Base-by-base conservation (phyloP, 2,113 vertebrate genomes). In the Clarias batrachus region DNA sequence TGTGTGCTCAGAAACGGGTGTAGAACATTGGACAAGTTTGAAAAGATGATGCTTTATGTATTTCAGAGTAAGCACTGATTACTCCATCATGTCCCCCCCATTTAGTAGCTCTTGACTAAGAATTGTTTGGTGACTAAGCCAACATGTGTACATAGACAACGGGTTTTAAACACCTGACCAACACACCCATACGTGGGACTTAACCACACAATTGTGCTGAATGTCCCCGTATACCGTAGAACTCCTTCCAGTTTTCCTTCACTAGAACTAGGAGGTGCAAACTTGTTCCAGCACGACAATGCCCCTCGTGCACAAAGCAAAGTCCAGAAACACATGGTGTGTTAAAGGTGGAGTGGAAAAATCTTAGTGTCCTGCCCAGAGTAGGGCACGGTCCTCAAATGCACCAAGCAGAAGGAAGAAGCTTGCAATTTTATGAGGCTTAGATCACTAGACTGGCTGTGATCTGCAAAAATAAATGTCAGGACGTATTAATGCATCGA, bases 401-500 rank as follows among this genome's bases (percentile, higher is more conserved):
- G 48, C 48, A 48, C 48, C 6, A 48, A 52, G 48, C 63, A 48
- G 57, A 41, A 56, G 56, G 27, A 76, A 74, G 74, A 48, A 48
- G 48, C 16, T 25, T 0, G 5, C 1, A n/a, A 30, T 37, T 68
- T 14, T 14, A 25, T 13, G 48, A 60, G 25, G 73, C 73, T 37
- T 48, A 19, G 63, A 37, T 16, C 9, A 1, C 11, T n/a, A 11
- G 10, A 37, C 62, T 25, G 25, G 68, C 68, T 74, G 82, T 12
- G 70, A 84, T 16, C 70, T 33, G 79, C 17, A 66, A 66, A 74
- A 83, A 82, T 66, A 83, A 78, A 66, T 82, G 60, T 82, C 79
- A 82, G 56, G 59, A 33, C 66, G 14, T 27, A 25, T 83, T 37
- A 77, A 27, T 12, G 13, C 11, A 21, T 30, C 25, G 48, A 62